Conservation (phyloP, 2,888 invertebrate species). For the Drosophila planitibia region DNA sequence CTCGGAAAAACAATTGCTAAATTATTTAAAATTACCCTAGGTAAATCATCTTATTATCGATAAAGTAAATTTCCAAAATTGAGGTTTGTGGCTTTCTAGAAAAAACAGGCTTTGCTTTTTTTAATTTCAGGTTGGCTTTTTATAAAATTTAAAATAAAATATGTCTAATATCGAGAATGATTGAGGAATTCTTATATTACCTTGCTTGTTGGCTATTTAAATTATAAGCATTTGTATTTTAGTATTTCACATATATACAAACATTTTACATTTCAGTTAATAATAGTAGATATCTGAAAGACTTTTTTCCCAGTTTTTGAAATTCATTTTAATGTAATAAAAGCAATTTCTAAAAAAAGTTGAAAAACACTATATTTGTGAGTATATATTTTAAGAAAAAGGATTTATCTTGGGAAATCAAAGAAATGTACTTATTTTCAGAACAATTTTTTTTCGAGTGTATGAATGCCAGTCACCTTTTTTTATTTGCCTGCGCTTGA, state of each 20-base stretch:
- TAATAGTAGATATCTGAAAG: neutral
- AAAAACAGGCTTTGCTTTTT: too few relatives aligned
- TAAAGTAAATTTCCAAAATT: neutral
- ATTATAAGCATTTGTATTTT: neutral
- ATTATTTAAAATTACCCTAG: too few relatives aligned
- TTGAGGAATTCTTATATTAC: neutral
- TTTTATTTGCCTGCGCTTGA: constrained; percentile 76
- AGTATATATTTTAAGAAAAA: neutral
- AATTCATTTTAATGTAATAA: neutral
- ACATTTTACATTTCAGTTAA: neutral
- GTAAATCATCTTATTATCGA: too few relatives aligned
- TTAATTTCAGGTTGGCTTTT: too few relatives aligned
- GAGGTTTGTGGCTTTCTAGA: neutral
- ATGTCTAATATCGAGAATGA: too few relatives aligned
- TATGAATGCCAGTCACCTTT: constrained; percentile 10
- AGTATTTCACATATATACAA: neutral
- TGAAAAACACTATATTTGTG: neutral
- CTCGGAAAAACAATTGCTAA: neutral
- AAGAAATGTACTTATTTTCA: neutral
- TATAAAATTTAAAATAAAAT: too few relatives aligned
- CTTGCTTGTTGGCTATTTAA: neutral
- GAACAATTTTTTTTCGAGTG: neutral
- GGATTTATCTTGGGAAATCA: neutral
- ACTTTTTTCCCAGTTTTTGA: neutral
- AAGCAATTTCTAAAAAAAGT: neutral